phyloP scores from a whole-genome alignment of 2,113 vertebrate species.

The Sinosuthora webbiana region DNA sequence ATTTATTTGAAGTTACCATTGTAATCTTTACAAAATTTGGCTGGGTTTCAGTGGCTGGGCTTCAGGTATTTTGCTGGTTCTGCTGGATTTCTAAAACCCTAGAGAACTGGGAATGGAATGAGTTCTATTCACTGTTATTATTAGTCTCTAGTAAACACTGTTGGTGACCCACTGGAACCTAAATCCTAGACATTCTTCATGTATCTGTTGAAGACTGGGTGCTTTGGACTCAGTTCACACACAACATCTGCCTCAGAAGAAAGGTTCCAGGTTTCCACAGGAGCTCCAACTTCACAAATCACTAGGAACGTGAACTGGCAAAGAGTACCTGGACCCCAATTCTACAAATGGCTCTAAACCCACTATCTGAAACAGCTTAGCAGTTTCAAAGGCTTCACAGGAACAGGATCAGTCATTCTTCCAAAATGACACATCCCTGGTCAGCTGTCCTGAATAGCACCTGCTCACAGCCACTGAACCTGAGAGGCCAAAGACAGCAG shows the following conservation, averaged over 20 bases:
- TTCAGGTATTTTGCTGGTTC: conserved; percentile 62
- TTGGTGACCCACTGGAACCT: neutral
- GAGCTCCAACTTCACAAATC: neutral
- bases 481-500: neutral
- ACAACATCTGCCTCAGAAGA: neutral
- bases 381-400: neutral
- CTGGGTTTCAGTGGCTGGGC: conserved; percentile 30
- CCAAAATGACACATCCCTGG: neutral
- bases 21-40: conserved; percentile 54
- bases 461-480: neutral
- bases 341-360: neutral
- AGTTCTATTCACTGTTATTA: conserved; percentile 35
- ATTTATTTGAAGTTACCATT: conserved; percentile 52
- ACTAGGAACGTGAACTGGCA: neutral
- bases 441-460: neutral
- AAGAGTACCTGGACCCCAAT: neutral
- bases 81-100: conserved; percentile 60
- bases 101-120: conserved; percentile 23
- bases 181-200: neutral
- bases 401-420: neutral
- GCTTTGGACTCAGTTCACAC: neutral
- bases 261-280: neutral
- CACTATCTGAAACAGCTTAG: neutral
- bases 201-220: neutral
- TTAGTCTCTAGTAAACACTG: conserved; percentile 12